Conservation (phyloP, 1,140 invertebrate species). For the Scaptomyza pallida region DNA sequence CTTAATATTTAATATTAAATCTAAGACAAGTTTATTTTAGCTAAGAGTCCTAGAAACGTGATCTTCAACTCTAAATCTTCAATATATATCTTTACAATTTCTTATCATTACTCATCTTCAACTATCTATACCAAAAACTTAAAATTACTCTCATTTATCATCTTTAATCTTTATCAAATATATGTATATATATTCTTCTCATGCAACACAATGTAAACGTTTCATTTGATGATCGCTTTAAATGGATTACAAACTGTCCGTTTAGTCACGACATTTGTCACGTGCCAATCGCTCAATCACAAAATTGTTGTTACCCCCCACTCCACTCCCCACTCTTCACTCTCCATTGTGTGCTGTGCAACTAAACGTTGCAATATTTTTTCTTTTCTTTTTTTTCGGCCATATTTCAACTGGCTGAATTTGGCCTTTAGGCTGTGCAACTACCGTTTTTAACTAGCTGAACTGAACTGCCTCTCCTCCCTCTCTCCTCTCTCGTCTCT, state of each 20-base stretch:
- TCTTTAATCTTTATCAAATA: background rate
- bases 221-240: conserved; percentile 9
- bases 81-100: too few species aligned
- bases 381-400: too few species aligned
- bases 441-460: conserved; percentile 15
- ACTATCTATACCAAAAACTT: too few species aligned
- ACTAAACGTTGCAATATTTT: conserved; percentile 21
- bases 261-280: conserved; percentile 53
- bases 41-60: too few species aligned
- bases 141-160: too few species aligned
- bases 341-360: too few species aligned
- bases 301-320: conserved; percentile 1
- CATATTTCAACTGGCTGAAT: conserved; percentile 40
- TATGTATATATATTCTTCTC: too few species aligned
- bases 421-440: conserved; percentile 26
- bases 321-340: background rate
- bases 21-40: too few species aligned
- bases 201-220: too few species aligned
- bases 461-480: background rate
- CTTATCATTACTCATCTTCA: too few species aligned
- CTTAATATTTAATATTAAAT: too few species aligned
- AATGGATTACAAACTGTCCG: conserved; percentile 36
- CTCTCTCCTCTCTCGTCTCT: background rate
- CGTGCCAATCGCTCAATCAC: conserved; percentile 48
- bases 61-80: too few species aligned